A percentile compares a stretch with the other conserved stretches of the same genome.
Conservation (phyloP, 2,113 vertebrate species). For the Burhinus bistriatus region DNA sequence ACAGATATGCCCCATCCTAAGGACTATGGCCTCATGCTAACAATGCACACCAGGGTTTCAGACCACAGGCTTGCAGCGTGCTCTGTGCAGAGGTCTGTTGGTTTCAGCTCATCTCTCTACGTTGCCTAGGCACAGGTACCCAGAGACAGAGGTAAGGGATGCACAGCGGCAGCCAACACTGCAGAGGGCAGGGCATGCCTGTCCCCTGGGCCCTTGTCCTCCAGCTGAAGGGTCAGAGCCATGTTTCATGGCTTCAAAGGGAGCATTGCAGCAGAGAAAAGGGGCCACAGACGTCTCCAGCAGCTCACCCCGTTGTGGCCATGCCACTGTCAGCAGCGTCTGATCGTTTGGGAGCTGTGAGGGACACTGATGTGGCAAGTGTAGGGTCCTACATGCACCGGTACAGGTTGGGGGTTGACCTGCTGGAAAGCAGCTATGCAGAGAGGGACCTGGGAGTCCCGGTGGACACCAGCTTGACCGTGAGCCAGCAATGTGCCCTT, state of each 20-base stretch:
- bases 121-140: background rate
- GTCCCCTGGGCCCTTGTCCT: background rate
- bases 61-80: background rate
- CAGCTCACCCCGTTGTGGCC: background rate
- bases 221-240: background rate
- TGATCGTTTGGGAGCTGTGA: background rate
- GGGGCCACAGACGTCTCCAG: background rate
- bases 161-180: accelerated
- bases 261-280: too few species aligned
- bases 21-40: background rate
- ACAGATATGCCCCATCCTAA: accelerated
- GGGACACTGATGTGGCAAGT: background rate
- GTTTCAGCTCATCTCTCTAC: accelerated
- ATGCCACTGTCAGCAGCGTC: background rate
- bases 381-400: background rate
- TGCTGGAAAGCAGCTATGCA: background rate
- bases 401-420: background rate
- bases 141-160: background rate
- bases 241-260: background rate
- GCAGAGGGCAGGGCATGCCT: background rate
- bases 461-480: background rate
- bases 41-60: background rate
- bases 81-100: background rate
- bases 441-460: background rate
- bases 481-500: background rate